These are phyloP conservation scores for Drosophila lowei DNA, from an alignment of 1,140 invertebrate species.

Conservation along the genomic window DNA sequence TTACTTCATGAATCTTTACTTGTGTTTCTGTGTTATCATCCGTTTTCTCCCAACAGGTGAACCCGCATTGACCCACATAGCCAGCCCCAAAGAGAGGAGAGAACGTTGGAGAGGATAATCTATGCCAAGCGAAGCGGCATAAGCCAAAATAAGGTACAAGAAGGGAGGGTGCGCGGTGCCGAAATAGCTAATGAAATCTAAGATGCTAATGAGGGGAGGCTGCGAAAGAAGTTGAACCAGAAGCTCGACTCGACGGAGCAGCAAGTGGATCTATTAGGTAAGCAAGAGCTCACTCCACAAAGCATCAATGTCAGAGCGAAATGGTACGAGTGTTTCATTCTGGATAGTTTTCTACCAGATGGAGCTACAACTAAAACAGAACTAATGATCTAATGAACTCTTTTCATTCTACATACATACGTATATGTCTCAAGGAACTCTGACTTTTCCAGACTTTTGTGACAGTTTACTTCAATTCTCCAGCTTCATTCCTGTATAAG, in stretches of 20 bases:
- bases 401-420: no score
- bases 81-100: constrained; percentile 27
- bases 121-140: constrained; percentile 50
- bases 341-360: background rate
- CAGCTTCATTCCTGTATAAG: no score
- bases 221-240: constrained; percentile 7
- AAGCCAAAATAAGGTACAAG: constrained; percentile 38
- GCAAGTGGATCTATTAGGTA: constrained; percentile 31
- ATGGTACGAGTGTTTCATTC: background rate
- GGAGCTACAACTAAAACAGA: background rate
- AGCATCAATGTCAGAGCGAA: background rate
- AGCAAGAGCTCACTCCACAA: constrained; percentile 14
- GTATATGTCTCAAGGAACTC: no score
- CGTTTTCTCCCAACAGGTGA: constrained; percentile 48
- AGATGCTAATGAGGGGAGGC: constrained; percentile 52
- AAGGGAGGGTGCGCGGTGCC: background rate
- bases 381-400: no score
- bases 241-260: constrained; percentile 8
- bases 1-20: constrained; percentile 22
- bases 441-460: no score
- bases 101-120: constrained; percentile 16
- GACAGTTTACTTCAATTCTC: no score
- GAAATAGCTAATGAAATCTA: constrained; percentile 42
- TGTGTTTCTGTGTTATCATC: constrained; percentile 45
- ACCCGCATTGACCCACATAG: constrained; percentile 41